Base-by-base conservation (phyloP, 1,140 invertebrate genomes). In the Trachymyrmex cornetzi region DNA sequence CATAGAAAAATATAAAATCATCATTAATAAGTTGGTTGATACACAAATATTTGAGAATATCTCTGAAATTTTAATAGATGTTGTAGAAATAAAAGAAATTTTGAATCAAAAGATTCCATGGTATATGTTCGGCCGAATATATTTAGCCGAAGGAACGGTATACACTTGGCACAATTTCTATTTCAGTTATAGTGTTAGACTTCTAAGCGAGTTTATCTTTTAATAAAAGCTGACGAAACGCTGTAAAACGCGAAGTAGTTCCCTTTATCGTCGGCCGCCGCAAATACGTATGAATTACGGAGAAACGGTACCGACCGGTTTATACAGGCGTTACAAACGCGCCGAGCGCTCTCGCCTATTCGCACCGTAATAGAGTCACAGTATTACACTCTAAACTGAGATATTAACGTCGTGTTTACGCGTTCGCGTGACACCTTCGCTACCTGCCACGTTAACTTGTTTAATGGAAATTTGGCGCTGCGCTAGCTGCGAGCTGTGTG, bases 341-440 rank as follows among this genome's bases (percentile, higher is more conserved):
- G 57, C 84, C 38, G 61, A 48, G 64, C 53, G 48, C 57, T 59
- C 86, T 63, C 69, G 63, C 24, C 57, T 77, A 88, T 87, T 89
- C 75, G 89, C 77, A 61, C 38, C 85, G 44, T 87, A 87, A 89
- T 90, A 89, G 77, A 63, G 50, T 48, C 38, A 57, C 44, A n/a
- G 38, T 74, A 84, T 69, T 84, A 79, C 72, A 63, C 72, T 82
- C 85, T 90, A 90, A 90, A 90, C 85, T 87, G 66, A 89, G 89
- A 87, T 90, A 90, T 90, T 89, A 90, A 89, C 85, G 59, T 75
- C 79, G 59, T 79, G 89, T 90, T 90, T 77, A 87, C 72, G 66
- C 75, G 50, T 89, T 72, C 64, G 75, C 63, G 67, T 64, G 66
- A 80, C 82, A 81, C 38, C 19, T 38, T 59, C 53, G 80, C 61